Evolutionary conservation across 2,888 invertebrate genomes (phyloP).

Genomic region (Phyllotreta striolata): DNA sequence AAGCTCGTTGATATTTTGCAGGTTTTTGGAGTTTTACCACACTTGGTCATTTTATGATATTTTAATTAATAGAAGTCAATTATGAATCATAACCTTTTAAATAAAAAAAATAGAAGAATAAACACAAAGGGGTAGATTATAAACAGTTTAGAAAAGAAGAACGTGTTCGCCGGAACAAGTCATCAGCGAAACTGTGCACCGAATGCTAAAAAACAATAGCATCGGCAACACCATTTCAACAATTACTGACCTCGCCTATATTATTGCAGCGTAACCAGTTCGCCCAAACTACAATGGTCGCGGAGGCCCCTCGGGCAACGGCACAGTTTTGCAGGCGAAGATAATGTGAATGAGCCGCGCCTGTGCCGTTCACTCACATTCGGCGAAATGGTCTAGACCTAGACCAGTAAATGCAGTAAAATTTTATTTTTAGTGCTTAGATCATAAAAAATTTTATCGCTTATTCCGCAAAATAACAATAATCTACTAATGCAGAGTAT

Average conservation of each 20-base stretch:
- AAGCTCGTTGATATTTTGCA: slow-evolving; percentile 41
- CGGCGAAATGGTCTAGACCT: no score
- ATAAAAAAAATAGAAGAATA: no score
- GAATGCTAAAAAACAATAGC: neutral
- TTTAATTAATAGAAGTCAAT: neutral
- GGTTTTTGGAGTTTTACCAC: slow-evolving; percentile 22
- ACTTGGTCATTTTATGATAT: slow-evolving; percentile 41
- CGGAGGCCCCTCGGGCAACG: neutral
- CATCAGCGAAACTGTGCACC: no score
- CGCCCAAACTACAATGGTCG: neutral
- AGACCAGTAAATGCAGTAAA: no score
- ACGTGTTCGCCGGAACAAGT: no score
- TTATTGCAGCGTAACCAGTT: slow-evolving; percentile 5
- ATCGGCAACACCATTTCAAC: neutral
- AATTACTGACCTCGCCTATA: slow-evolving; percentile 21
- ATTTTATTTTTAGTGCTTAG: no score
- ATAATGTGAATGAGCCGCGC: slow-evolving; percentile 13
- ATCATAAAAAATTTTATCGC: no score
- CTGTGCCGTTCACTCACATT: neutral
- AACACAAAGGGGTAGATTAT: no score
- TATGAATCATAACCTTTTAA: no score
- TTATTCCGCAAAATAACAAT: no score
- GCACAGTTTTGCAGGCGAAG: neutral
- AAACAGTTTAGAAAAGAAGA: no score
- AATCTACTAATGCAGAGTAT: no score